Percentiles rank a stretch among this genome's conserved stretches.
These are phyloP conservation scores for Amiota minor DNA, from an alignment of 2,888 invertebrate genomes.

Conservation along the genomic window DNA sequence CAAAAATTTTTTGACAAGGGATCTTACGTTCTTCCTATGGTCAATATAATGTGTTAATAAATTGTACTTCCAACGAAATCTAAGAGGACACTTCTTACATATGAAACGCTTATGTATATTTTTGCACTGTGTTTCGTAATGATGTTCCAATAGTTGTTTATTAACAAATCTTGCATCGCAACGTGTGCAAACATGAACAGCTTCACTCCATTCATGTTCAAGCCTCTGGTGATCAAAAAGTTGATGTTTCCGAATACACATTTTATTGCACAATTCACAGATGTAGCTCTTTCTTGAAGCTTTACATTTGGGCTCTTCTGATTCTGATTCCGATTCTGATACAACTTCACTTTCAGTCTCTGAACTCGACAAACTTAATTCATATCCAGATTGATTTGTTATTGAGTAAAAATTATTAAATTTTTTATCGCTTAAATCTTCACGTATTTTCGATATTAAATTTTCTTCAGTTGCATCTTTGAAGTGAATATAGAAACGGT, in stretches of 20 bases:
- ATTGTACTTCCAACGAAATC: constrained; percentile 71
- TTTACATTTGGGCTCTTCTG: constrained; percentile 25
- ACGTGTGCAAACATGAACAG: constrained; percentile 75
- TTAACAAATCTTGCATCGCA: constrained; percentile 76
- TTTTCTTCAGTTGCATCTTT: constrained; percentile 53
- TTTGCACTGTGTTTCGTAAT: constrained; percentile 73
- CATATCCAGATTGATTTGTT: constrained; percentile 69
- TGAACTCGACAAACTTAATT: constrained; percentile 67
- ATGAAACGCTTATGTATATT: constrained; percentile 65
- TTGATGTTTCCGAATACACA: constrained; percentile 68
- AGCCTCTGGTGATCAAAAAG: constrained; percentile 66
- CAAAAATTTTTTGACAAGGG: constrained; percentile 50
- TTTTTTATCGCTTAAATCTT: constrained; percentile 56
- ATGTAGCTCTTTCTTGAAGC: constrained; percentile 49
- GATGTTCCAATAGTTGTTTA: constrained; percentile 74
- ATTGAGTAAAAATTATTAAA: constrained; percentile 70
- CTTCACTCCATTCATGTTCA: constrained; percentile 73
- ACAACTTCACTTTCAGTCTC: constrained; percentile 58
- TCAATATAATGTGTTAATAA: constrained; percentile 61
- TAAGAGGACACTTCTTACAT: constrained; percentile 69
- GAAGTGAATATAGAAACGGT: constrained; percentile 62
- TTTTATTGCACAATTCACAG: constrained; percentile 64
- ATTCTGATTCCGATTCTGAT: constrained; percentile 44
- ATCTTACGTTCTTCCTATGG: constrained; percentile 44
- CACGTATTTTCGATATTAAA: constrained; percentile 54